Percentiles rank a stretch among this genome's conserved stretches.
Conservation (phyloP, 2,888 invertebrate genomes). For the Gastrophysa polygoni region DNA sequence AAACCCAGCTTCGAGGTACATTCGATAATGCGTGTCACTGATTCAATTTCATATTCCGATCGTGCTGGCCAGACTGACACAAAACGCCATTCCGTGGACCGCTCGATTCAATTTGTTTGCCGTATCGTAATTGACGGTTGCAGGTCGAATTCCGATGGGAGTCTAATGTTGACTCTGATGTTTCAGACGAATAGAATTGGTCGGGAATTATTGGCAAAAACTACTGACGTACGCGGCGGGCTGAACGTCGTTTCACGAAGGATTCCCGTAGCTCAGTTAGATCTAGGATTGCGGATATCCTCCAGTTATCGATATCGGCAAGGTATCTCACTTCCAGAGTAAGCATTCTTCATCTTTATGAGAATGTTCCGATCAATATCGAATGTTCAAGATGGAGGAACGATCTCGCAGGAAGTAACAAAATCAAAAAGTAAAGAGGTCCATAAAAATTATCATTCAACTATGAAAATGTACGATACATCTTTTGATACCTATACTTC, state of each 20-base stretch:
- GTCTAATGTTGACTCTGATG: constrained; percentile 13
- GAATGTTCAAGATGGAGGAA: too few species aligned
- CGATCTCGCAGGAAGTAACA: too few species aligned
- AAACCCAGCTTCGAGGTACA: neutral
- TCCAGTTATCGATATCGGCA: too few species aligned
- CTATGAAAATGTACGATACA: too few species aligned
- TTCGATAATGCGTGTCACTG: neutral
- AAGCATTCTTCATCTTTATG: too few species aligned
- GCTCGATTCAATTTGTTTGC: constrained; percentile 52
- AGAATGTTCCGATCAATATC: too few species aligned
- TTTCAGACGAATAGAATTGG: neutral
- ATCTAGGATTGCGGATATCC: too few species aligned
- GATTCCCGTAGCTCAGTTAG: too few species aligned
- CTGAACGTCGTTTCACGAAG: neutral
- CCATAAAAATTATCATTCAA: too few species aligned
- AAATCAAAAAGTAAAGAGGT: too few species aligned
- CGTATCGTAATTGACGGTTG: constrained; percentile 50
- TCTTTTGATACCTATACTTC: too few species aligned
- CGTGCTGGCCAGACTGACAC: constrained; percentile 35
- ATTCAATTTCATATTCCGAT: constrained; percentile 15
- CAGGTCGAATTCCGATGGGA: constrained; percentile 37
- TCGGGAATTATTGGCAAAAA: constrained; percentile 9
- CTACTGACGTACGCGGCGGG: neutral
- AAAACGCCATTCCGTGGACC: constrained; percentile 42
- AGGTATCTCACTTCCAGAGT: too few species aligned